Conservation (phyloP, 2,888 invertebrate genomes). For the Drosophila diplacantha region DNA sequence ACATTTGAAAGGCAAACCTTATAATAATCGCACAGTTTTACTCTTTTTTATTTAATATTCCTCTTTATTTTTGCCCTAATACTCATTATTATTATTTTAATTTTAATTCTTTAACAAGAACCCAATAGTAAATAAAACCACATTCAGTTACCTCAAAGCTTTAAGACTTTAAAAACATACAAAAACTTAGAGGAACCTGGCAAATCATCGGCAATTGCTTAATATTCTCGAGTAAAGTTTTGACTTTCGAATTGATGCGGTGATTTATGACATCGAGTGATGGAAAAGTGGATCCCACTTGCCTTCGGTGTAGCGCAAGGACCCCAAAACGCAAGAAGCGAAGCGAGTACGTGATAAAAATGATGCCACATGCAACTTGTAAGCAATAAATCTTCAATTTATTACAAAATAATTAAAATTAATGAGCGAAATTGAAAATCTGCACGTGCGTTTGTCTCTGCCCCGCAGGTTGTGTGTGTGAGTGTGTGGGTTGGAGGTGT, state of each 20-base stretch:
- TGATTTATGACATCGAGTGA: slow-evolving; percentile 10
- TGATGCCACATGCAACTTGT: slow-evolving; percentile 62
- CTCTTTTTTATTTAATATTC: too few relatives aligned
- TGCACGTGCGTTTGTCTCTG: slow-evolving; percentile 55
- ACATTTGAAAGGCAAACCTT: too few relatives aligned
- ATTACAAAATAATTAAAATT: slow-evolving; percentile 73
- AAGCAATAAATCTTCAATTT: slow-evolving; percentile 72
- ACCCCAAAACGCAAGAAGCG: background rate
- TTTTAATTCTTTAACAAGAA: background rate
- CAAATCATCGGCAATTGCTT: background rate
- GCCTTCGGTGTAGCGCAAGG: slow-evolving; percentile 4
- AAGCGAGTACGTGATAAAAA: slow-evolving; percentile 61
- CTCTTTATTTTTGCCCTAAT: too few relatives aligned
- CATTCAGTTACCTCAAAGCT: background rate
- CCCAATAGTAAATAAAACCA: background rate
- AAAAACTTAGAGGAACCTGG: background rate
- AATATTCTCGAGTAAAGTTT: background rate
- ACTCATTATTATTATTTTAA: too few relatives aligned
- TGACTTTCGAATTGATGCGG: background rate
- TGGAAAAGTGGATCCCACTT: background rate
- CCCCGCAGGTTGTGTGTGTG: background rate
- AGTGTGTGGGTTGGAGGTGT: slow-evolving; percentile 4
- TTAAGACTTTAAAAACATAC: background rate
- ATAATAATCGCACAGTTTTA: too few relatives aligned
- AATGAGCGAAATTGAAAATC: slow-evolving; percentile 71